Conservation (phyloP, 2,888 invertebrate species). For the Amphipyra berbera region DNA sequence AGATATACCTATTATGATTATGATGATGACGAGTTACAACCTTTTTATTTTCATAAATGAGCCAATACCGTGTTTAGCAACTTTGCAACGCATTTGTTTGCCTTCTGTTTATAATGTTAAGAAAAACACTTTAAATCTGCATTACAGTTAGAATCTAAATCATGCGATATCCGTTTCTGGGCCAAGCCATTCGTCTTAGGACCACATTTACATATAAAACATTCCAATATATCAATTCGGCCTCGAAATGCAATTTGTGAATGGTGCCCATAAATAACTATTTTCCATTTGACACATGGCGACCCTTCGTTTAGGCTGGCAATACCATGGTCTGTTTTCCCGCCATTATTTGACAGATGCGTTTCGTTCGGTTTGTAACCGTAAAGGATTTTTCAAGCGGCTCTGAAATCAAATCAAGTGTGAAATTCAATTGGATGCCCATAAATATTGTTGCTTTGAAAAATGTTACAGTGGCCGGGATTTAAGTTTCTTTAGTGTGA, state of each 20-base stretch:
- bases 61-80: no score
- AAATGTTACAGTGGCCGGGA: slow-evolving; percentile 71
- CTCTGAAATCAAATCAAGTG: slow-evolving; percentile 82
- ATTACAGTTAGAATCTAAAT: slow-evolving; percentile 70
- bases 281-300: slow-evolving; percentile 87
- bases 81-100: not conserved
- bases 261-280: slow-evolving; percentile 88
- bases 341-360: slow-evolving; percentile 87
- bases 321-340: slow-evolving; percentile 81
- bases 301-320: slow-evolving; percentile 80
- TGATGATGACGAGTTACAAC: no score
- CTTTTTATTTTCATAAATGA: no score
- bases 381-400: slow-evolving; percentile 82
- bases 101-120: not conserved
- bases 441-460: slow-evolving; percentile 83
- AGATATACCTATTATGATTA: no score
- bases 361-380: slow-evolving; percentile 82
- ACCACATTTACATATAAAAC: slow-evolving; percentile 89
- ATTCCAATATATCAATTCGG: slow-evolving; percentile 88
- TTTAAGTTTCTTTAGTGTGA: slow-evolving; percentile 64
- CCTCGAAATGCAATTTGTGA: slow-evolving; percentile 89
- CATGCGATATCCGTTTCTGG: slow-evolving; percentile 83
- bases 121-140: slow-evolving; percentile 34
- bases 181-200: slow-evolving; percentile 83
- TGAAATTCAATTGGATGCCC: slow-evolving; percentile 87